phyloP scores from a whole-genome alignment of 2,888 invertebrate genomes.

The Dugesia japonica region DNA sequence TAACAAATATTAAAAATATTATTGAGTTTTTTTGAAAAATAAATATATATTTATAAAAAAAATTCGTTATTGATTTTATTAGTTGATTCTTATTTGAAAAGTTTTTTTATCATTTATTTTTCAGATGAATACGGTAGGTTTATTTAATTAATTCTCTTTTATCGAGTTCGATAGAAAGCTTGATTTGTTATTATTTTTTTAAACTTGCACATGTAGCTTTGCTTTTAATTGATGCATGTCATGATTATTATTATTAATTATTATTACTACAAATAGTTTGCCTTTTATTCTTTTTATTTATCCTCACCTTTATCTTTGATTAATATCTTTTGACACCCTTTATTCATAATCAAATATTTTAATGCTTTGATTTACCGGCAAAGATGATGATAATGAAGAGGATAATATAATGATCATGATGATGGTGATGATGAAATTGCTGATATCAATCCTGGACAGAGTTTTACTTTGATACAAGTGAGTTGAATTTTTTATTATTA shows the following conservation, averaged over 20 bases:
- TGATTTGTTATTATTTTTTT: not conserved
- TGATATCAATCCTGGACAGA: not conserved
- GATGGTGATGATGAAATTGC: not conserved
- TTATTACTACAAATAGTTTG: not conserved
- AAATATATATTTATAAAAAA: not conserved
- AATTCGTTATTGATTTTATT: not conserved
- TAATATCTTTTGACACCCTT: too few species aligned
- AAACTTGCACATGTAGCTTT: constrained; percentile 3
- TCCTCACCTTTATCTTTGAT: not conserved
- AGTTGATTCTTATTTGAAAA: not conserved
- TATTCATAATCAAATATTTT: too few species aligned
- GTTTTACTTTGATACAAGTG: too few species aligned
- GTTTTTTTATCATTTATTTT: not conserved
- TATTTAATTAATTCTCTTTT: not conserved
- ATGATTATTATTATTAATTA: not conserved
- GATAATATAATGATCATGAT: not conserved
- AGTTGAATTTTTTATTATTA: too few species aligned
- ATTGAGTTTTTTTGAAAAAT: not conserved
- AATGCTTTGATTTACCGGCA: too few species aligned
- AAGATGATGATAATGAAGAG: too few species aligned
- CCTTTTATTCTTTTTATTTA: not conserved
- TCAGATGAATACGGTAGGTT: constrained; percentile 1
- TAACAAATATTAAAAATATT: not conserved
- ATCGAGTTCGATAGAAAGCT: not conserved
- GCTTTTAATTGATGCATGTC: not conserved